Base-by-base conservation (phyloP, 2,113 vertebrate species). In the Etheostoma cragini region DNA sequence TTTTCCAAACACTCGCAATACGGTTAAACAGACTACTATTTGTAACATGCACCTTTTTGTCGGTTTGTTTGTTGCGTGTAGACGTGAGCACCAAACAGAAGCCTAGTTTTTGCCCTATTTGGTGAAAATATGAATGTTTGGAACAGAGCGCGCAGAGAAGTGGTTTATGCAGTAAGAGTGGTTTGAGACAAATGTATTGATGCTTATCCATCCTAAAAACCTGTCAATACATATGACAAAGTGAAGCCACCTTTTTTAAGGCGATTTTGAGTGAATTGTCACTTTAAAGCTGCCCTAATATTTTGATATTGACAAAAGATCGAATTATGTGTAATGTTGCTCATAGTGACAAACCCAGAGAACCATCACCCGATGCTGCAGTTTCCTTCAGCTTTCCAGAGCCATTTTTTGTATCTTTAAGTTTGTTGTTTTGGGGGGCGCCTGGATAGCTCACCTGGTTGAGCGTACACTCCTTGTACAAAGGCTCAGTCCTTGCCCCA, bases 101-200 rank as follows among this genome's bases (percentile, higher is more conserved):
- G 58, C 74, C 0, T 50, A 19, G 16, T 60, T 57, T 76, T 81
- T 3, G 5, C 81, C 89, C 69, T 84, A 63, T 78, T 63, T 78
- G 76, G 89, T 75, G 63, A 82, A 75, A 82, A 77, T 77, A 53
- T 19, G 68, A 72, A 16, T 65, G 63, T 80, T 86, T 68, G 45
- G 35, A 46, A 67, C 53, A 56, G 53, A 52, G 21, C 38, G 6
- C 42, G 24, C 1, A 46, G 17, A 33, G 58, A 61, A 17, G 69
- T 24, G 17, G 61, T 26, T 47, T 63, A 19, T 53, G 52, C 12
- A n/a, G 24, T 38, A 19, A 10, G 35, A 56, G 52, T 7, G 26
- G 42, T 24, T 54, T 24, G 14, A 54, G 5, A 45, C 57, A 42
- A 21, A 53, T 38, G 6, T 35, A 24, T 56, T 24, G 14, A 57